Percentiles rank a stretch among this genome's conserved stretches.
phyloP scores from a whole-genome alignment of 2,113 vertebrate species.

The Larimichthys crocea region DNA sequence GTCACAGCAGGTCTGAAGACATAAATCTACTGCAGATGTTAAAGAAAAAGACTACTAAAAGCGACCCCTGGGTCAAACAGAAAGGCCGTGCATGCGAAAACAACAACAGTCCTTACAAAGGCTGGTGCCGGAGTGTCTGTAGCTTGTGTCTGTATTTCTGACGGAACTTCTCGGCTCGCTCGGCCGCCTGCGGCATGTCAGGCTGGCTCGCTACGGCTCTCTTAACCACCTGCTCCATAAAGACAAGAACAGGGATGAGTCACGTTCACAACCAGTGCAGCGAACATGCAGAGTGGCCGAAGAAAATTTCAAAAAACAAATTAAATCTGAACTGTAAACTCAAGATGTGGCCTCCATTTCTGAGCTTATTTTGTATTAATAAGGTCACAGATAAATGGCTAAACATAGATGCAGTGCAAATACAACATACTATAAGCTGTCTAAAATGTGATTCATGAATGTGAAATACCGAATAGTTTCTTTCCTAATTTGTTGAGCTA shows the following conservation, averaged over 20 bases:
- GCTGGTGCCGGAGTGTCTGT: conserved; percentile 94
- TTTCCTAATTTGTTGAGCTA: too few species aligned
- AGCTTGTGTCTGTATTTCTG: conserved; percentile 97
- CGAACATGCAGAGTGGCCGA: background rate
- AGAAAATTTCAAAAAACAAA: accelerated
- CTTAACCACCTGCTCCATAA: conserved; percentile 90
- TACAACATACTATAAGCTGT: background rate
- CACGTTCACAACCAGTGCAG: background rate
- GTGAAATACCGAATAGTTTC: too few species aligned
- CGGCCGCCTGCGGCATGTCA: conserved; percentile 84
- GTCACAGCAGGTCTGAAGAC: conserved; percentile 32
- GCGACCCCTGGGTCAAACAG: conserved; percentile 6
- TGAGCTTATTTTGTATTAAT: background rate
- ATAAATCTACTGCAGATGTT: conserved; percentile 55
- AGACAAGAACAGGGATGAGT: background rate
- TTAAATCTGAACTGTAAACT: background rate
- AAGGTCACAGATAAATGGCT: background rate
- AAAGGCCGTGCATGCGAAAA: background rate
- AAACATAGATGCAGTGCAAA: background rate
- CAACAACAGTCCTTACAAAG: conserved; percentile 87
- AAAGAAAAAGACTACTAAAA: conserved; percentile 36
- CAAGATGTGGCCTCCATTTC: too few species aligned
- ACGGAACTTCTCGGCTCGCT: conserved; percentile 94
- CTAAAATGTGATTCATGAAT: background rate
- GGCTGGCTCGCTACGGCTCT: conserved; percentile 94